Base-by-base conservation (phyloP, 2,797 vertebrate genomes). In the Rhinophrynus dorsalis region DNA sequence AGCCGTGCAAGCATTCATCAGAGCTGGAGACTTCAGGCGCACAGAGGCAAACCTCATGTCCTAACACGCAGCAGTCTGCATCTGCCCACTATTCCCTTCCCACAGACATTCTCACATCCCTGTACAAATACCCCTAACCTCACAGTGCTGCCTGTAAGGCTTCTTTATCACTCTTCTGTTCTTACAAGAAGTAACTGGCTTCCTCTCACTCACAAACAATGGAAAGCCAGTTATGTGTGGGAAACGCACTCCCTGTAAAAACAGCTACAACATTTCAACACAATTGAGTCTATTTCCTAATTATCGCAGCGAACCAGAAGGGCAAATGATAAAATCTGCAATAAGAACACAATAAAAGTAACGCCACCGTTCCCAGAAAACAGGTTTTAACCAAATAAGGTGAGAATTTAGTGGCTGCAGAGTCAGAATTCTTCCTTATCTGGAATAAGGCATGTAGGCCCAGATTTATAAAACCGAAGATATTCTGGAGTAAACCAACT, bases 261-360 rank as follows among this genome's bases (percentile, higher is more conserved):
- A 80, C 76, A 76, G 78, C 66, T 75, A 79, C 74, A 74, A 74
- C 77, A 74, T 79, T 76, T 71, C 83, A 45, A 78, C 68, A 85
- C 75, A 63, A 78, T 84, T 85, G 81, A 80, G 78, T 85, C 77
- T 47, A 82, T 80, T 85, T 90, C 81, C 84, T 85, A 86, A 82
- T 85, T 72, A 81, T 72, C 65, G 78, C 73, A 35, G 69, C 66
- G 85, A 83, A 81, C 80, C 82, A 82, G 78, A 84, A 85, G 81
- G 76, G 75, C 45, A 17, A 83, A 68, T 71, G 78, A 83, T 78
- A 83, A 83, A 85, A 79, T 35, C 70, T 64, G 37, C 17, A 44
- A 8, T 35, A 74, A 65, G 17, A 32, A 76, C 37, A 81, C 65
- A 83, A 69, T 68, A 47, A 67, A 70, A 76, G 54, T 35, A 44